Evolutionary conservation across 2,113 vertebrate species (phyloP), one percentile per base, ranked within the genome.

Genomic region (Mionectes macconnelli): DNA sequence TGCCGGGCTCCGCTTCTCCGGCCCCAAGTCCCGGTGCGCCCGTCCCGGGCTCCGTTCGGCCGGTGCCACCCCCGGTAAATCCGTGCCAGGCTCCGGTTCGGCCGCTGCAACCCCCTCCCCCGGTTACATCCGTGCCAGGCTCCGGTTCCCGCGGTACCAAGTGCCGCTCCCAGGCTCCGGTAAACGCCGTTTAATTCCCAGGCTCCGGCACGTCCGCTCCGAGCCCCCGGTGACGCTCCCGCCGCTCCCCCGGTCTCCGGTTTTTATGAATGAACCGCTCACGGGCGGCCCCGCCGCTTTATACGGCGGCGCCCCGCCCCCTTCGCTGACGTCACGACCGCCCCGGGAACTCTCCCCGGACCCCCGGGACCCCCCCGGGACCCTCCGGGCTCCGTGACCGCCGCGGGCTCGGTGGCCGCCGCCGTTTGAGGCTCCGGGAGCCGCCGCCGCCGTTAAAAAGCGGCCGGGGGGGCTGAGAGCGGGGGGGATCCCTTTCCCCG

Each of bases 181-280:
- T 90, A 5, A 19, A 40, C 47, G 57, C 44, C 9, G 50, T 39
- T 60, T 8, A 57, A 57, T 57, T 21, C 8, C 50, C 73, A 30
- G 45, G 63, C 44, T 66, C 84, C 81, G 57, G 81, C 49, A 63
- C 57, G 57, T 39, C 81, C 69, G 81, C 69, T 73, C 49, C 27
- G 23, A 70, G 52, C 56, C 72, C 76, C 76, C 76, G 64, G 16
- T 66, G 70, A 12, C 70, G 70, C 82, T 66, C 42, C 75, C 68
- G 68, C 79, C 77, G 93, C 59, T 82, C 15, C 97, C 91, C 60
- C 96, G 87, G 66, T 97, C 50, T 84, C 90, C 77, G 90, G 60
- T 89, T 90, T 88, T 98, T 99, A 98, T 99, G 99, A 99, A 99
- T 99, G 99, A 99, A 99, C 92, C 95, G 94, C 96, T 89, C 72